These are phyloP conservation scores for Acleris sparsana DNA, from an alignment of 2,888 invertebrate species.

Conservation along the genomic window DNA sequence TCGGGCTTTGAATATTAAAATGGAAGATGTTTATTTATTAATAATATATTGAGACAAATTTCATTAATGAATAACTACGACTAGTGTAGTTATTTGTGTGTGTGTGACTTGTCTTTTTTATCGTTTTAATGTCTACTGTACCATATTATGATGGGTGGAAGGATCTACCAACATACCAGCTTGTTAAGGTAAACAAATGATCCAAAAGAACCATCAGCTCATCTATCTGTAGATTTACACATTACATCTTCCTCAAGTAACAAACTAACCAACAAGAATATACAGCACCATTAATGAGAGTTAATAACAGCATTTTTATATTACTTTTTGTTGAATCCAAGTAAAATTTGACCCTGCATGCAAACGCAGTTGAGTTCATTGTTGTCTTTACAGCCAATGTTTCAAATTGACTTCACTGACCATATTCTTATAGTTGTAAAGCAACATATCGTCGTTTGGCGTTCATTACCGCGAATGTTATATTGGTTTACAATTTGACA, in stretches of 20 bases:
- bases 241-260: conserved; percentile 47
- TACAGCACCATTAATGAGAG: conserved; percentile 10
- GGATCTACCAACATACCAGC: conserved; percentile 87
- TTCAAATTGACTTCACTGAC: no score
- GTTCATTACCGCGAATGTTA: no score
- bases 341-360: conserved; percentile 41
- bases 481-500: no score
- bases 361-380: conserved; percentile 2
- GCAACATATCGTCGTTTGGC: no score
- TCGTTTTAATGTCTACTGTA: conserved; percentile 81
- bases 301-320: conserved; percentile 20
- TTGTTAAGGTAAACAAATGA: conserved; percentile 84
- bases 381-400: no score
- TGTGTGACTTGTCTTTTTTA: conserved; percentile 82
- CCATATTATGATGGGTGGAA: conserved; percentile 82
- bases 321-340: conserved; percentile 19
- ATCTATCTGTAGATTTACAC: conserved; percentile 78
- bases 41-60: conserved; percentile 40
- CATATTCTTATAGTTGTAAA: no score
- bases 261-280: conserved; percentile 17
- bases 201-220: conserved; percentile 67
- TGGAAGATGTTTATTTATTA: conserved; percentile 24
- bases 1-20: conserved; percentile 33
- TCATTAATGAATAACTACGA: conserved; percentile 41
- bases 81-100: conserved; percentile 74